A percentile compares a stretch with the other conserved stretches of the same genome.
These are phyloP conservation scores for Eutolmus rufibarbis DNA, from an alignment of 2,888 invertebrate genomes.

Conservation along the genomic window DNA sequence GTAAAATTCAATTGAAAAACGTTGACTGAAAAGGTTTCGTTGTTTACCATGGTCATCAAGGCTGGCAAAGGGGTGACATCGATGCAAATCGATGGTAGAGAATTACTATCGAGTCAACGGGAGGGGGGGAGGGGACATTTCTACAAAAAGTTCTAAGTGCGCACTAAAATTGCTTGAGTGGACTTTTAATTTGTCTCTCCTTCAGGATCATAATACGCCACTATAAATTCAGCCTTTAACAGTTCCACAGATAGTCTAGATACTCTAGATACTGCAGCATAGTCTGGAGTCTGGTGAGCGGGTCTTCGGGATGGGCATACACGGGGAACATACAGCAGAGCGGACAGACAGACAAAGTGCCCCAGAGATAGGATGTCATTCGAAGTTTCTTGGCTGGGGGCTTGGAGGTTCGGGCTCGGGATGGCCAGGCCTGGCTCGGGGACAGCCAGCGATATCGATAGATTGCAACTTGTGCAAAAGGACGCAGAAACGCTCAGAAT, in stretches of 20 bases:
- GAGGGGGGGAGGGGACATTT: neutral
- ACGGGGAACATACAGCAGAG: neutral
- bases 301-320: neutral
- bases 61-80: neutral
- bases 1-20: neutral
- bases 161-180: conserved; percentile 18
- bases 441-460: conserved; percentile 7
- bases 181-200: conserved; percentile 28
- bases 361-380: neutral
- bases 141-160: neutral
- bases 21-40: neutral
- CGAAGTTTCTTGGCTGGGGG: conserved; percentile 4
- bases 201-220: conserved; percentile 21
- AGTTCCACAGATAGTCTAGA: neutral
- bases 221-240: conserved; percentile 23
- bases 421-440: neutral
- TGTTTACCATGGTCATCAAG: neutral
- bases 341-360: conserved; percentile 24
- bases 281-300: neutral
- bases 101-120: neutral
- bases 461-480: conserved; percentile 36
- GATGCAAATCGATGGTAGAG: conserved; percentile 7
- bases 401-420: neutral
- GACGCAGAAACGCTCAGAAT: neutral
- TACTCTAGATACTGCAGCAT: neutral